Evolutionary conservation across 2,797 vertebrate genomes (phyloP).

Genomic region (Menidia menidia): DNA sequence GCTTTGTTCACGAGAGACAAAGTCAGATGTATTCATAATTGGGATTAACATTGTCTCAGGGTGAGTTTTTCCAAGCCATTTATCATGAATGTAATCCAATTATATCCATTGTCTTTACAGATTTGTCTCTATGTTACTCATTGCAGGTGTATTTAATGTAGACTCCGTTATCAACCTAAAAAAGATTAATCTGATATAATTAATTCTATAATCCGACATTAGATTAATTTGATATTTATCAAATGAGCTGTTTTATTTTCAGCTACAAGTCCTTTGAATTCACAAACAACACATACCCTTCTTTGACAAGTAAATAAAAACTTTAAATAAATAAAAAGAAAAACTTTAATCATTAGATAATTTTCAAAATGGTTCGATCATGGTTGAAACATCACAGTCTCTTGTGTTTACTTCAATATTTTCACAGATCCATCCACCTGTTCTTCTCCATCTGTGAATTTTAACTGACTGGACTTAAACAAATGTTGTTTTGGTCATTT

Average conservation of each 20-base stretch:
- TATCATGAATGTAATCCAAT: constrained; percentile 75
- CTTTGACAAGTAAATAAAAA: too few relatives aligned
- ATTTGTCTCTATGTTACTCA: constrained; percentile 53
- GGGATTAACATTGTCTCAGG: constrained; percentile 68
- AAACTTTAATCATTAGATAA: background rate
- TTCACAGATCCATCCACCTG: background rate
- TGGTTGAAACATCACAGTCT: background rate
- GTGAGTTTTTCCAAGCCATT: constrained; percentile 64
- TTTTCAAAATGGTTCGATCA: background rate
- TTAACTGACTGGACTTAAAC: constrained; percentile 1
- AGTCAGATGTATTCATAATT: constrained; percentile 71
- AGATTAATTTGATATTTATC: constrained; percentile 1
- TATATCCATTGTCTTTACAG: constrained; percentile 56
- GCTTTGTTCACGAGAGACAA: constrained; percentile 50
- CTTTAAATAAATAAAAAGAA: background rate
- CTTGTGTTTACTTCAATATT: background rate
- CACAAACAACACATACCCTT: background rate
- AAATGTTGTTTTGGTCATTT: background rate
- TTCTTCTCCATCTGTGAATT: background rate
- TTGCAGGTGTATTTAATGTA: constrained; percentile 45
- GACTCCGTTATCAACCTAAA: constrained; percentile 28
- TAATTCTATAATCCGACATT: constrained; percentile 13
- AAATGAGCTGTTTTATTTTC: background rate
- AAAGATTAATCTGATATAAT: constrained; percentile 21
- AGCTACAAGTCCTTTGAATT: background rate